Conservation (phyloP, 2,888 invertebrate genomes). For the Drosophila atroscutellata region DNA sequence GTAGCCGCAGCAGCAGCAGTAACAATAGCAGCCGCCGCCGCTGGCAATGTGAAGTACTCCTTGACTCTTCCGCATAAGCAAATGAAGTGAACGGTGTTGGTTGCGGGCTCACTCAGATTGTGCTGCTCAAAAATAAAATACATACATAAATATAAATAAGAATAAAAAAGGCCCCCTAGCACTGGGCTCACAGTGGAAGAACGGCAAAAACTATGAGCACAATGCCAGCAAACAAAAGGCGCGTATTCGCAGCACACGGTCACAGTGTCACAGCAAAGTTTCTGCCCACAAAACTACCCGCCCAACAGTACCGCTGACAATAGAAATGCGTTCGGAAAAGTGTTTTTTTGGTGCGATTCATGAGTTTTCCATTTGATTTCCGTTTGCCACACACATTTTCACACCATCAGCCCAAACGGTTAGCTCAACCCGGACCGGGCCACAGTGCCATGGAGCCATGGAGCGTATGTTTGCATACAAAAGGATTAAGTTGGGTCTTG, state of each 20-base stretch:
- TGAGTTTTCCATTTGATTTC: slow-evolving; percentile 82
- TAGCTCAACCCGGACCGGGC: slow-evolving; percentile 17
- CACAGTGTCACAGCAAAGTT: slow-evolving; percentile 73
- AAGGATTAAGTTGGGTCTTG: slow-evolving; percentile 71
- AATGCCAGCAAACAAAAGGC: slow-evolving; percentile 72
- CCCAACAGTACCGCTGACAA: slow-evolving; percentile 66
- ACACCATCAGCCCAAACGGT: slow-evolving; percentile 16
- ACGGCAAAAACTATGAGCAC: slow-evolving; percentile 61
- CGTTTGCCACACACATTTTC: slow-evolving; percentile 66
- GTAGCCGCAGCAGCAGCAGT: slow-evolving; percentile 51
- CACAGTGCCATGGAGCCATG: slow-evolving; percentile 28
- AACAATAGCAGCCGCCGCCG: slow-evolving; percentile 55
- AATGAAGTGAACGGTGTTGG: slow-evolving; percentile 74
- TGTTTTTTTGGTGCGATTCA: slow-evolving; percentile 65
- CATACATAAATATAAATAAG: slow-evolving; percentile 38
- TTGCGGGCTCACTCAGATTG: slow-evolving; percentile 34
- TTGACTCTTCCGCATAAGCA: slow-evolving; percentile 78
- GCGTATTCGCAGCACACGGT: slow-evolving; percentile 61
- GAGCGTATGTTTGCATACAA: slow-evolving; percentile 68
- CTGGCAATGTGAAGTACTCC: slow-evolving; percentile 68
- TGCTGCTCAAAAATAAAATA: slow-evolving; percentile 61
- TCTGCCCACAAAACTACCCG: slow-evolving; percentile 50
- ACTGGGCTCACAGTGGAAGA: slow-evolving; percentile 26
- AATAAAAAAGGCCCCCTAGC: slow-evolving; percentile 29
- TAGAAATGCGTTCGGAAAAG: slow-evolving; percentile 76